Conservation (phyloP, 2,113 vertebrate genomes). For the Eurypyga helias region DNA sequence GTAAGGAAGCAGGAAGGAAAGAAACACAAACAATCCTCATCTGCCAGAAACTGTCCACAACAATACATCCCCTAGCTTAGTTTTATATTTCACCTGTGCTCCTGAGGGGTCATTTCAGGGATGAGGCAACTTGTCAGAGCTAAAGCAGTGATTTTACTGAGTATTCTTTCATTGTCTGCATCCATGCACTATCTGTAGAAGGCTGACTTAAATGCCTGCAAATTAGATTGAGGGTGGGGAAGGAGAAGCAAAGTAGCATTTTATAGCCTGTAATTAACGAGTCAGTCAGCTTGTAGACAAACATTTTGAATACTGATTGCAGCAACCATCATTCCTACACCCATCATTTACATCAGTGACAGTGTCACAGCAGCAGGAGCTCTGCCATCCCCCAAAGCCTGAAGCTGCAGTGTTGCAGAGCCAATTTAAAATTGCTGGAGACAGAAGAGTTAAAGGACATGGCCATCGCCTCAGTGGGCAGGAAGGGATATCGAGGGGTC, state of each 20-base stretch:
- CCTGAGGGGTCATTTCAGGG: neutral
- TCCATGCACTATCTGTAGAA: neutral
- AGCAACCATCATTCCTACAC: neutral
- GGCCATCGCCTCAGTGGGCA: neutral
- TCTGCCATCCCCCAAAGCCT: neutral
- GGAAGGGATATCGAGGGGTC: neutral
- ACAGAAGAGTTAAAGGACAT: neutral
- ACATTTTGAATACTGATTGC: constrained; percentile 53
- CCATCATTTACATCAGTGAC: neutral
- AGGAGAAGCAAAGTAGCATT: constrained; percentile 24
- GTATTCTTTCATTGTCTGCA: neutral
- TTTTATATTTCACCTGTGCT: neutral
- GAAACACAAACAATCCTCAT: neutral
- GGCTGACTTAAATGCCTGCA: neutral
- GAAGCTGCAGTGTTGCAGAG: neutral
- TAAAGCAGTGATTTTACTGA: neutral
- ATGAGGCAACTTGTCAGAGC: neutral
- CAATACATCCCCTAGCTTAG: neutral
- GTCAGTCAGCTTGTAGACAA: constrained; percentile 24
- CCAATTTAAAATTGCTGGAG: neutral
- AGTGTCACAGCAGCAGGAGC: neutral
- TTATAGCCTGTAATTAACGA: constrained; percentile 63
- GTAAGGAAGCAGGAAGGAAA: neutral
- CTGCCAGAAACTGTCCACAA: neutral
- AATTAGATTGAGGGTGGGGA: neutral